Conservation (phyloP, 2,888 invertebrate genomes). For the Morpho helenor region DNA sequence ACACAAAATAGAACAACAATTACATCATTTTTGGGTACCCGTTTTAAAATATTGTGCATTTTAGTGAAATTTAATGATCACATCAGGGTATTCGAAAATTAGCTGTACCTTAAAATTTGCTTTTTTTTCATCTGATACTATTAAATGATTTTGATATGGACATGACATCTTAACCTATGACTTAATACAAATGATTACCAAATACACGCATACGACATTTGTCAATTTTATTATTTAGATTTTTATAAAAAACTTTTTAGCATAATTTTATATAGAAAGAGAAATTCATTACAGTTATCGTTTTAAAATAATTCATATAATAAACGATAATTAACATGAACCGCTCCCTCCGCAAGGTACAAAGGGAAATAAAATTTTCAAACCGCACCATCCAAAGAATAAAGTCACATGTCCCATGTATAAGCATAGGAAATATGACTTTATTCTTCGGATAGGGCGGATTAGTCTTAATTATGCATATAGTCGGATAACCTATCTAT, state of each 20-base stretch:
- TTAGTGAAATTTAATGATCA: not conserved
- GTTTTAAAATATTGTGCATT: constrained; percentile 10
- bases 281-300: no score
- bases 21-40: constrained; percentile 14
- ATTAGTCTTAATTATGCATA: no score
- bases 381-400: no score
- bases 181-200: constrained; percentile 15
- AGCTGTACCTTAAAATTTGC: constrained; percentile 37
- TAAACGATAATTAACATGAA: no score
- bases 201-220: constrained; percentile 1
- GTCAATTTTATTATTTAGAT: constrained; percentile 2
- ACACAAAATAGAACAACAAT: constrained; percentile 6
- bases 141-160: constrained; percentile 71
- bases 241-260: constrained; percentile 2
- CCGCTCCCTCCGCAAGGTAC: no score
- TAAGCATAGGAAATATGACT: no score
- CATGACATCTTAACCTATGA: constrained; percentile 65
- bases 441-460: no score
- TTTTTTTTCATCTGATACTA: constrained; percentile 38
- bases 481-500: no score
- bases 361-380: no score
- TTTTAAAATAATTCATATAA: no score
- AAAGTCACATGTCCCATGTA: no score
- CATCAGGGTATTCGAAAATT: constrained; percentile 12
- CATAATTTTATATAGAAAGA: no score